Percentiles rank a stretch among this genome's conserved stretches.
Conservation (phyloP, 2,888 invertebrate species). For the Cryptus armator region DNA sequence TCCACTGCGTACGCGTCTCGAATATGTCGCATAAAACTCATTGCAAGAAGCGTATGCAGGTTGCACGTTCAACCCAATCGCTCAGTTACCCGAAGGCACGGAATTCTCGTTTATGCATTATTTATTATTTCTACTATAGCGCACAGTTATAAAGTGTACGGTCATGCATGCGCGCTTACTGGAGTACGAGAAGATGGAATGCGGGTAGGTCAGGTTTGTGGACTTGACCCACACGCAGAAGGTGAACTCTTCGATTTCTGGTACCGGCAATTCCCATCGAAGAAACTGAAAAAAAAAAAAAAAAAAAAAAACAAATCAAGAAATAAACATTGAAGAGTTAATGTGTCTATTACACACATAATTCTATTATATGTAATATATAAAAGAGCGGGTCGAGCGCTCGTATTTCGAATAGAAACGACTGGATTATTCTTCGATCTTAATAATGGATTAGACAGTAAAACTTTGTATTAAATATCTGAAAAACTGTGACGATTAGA, state of each 20-base stretch:
- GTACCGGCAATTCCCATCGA: conserved; percentile 86
- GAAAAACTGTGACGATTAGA: too few relatives aligned
- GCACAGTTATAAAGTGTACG: background rate
- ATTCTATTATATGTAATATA: too few relatives aligned
- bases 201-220: conserved; percentile 85
- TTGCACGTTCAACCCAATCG: background rate
- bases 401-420: too few relatives aligned
- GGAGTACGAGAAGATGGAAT: conserved; percentile 87
- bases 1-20: background rate
- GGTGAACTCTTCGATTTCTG: conserved; percentile 86
- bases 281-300: conserved; percentile 86
- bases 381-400: too few relatives aligned
- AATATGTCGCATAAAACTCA: background rate
- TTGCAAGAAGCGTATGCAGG: too few relatives aligned
- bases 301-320: conserved; percentile 20
- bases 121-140: background rate
- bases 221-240: conserved; percentile 87
- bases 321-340: background rate
- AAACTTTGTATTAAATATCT: too few relatives aligned
- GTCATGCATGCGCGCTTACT: conserved; percentile 84
- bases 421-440: too few relatives aligned
- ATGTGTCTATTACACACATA: too few relatives aligned
- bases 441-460: too few relatives aligned
- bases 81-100: background rate
- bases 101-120: too few relatives aligned